A percentile compares a stretch with the other conserved stretches of the same genome.
phyloP scores from a whole-genome alignment of 2,113 vertebrate species.

The Ondatra zibethicus region DNA sequence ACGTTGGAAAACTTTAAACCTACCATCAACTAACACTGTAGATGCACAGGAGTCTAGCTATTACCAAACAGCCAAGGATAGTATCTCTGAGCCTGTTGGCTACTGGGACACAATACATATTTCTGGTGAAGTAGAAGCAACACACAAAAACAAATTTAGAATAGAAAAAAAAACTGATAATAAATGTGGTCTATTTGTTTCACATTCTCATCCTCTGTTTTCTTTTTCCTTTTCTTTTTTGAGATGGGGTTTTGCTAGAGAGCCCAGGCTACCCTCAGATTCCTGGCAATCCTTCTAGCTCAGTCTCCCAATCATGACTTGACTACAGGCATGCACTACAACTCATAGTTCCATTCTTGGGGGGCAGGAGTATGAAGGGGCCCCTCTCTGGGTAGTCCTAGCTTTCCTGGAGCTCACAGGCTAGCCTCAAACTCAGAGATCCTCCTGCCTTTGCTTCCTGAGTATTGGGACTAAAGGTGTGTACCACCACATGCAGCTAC shows the following conservation, averaged over 20 bases:
- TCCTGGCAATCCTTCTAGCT: background rate
- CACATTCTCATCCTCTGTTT: background rate
- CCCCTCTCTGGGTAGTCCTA: background rate
- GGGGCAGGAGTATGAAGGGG: too few relatives aligned
- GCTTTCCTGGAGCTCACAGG: background rate
- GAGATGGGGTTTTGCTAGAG: background rate
- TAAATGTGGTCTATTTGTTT: background rate
- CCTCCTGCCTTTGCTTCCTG: background rate
- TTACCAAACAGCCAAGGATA: background rate
- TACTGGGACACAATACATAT: background rate
- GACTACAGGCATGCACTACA: background rate
- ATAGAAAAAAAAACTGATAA: background rate
- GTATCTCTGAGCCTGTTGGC: background rate
- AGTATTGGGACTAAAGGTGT: background rate
- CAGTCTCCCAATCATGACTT: background rate
- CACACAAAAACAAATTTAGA: background rate
- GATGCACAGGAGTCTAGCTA: slow-evolving; percentile 35
- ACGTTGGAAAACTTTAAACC: slow-evolving; percentile 30
- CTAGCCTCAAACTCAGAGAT: background rate
- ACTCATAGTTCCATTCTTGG: background rate
- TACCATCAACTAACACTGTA: background rate
- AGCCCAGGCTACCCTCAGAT: background rate
- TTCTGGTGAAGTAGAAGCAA: background rate
- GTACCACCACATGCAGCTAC: background rate
- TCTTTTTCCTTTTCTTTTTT: background rate